Evolutionary conservation across 2,888 invertebrate species (phyloP).

Genomic region (Eretmocerus hayati): DNA sequence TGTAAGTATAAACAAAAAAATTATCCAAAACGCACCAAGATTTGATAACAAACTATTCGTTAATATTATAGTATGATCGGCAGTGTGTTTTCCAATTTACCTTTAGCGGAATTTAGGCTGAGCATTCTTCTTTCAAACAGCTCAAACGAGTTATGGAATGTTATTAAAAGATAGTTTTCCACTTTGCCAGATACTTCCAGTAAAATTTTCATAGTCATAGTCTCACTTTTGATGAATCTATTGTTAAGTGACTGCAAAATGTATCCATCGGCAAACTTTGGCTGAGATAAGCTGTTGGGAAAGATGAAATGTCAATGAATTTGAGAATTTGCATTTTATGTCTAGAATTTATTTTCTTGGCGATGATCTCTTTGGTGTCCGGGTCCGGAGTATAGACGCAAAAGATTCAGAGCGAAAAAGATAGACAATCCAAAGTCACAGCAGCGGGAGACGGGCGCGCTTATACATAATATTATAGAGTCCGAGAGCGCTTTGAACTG

Average conservation of each 20-base stretch:
- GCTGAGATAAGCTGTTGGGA: constrained; percentile 27
- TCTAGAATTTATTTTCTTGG: background rate
- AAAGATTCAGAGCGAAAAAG: no score
- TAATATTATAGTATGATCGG: no score
- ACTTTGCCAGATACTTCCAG: constrained; percentile 30
- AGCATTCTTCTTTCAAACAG: constrained; percentile 21
- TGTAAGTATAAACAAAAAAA: no score
- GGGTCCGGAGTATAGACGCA: no score
- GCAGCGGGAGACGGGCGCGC: no score
- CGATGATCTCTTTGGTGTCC: no score
- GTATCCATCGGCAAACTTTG: constrained; percentile 32
- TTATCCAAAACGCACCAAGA: no score
- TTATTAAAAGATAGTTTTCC: constrained; percentile 31
- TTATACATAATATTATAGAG: no score
- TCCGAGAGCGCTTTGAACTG: no score
- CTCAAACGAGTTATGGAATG: constrained; percentile 32
- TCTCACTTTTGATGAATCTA: constrained; percentile 28
- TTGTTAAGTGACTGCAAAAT: constrained; percentile 35
- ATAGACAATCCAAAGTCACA: no score
- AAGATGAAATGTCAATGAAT: background rate
- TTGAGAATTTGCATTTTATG: background rate
- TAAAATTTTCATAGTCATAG: constrained; percentile 24
- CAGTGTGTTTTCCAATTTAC: no score
- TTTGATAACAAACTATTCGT: no score
- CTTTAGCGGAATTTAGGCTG: constrained; percentile 10